phyloP scores from a whole-genome alignment of 1,140 invertebrate genomes.

The Mylabris phalerata region DNA sequence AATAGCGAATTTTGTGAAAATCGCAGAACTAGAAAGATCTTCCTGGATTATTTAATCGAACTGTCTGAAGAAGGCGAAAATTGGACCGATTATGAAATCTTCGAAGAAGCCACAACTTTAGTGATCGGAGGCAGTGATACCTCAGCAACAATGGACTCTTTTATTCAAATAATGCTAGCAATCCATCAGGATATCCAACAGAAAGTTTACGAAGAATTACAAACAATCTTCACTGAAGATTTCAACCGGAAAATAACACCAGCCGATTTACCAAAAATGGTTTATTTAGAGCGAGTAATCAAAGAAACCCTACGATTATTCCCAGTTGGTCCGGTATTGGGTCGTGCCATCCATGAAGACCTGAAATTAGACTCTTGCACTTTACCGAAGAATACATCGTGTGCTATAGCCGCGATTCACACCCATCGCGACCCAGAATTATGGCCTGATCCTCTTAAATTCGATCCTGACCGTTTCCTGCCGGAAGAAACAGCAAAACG shows the following conservation, averaged over 20 bases:
- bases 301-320: constrained; percentile 30
- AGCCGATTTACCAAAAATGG: too few species aligned
- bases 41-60: too few species aligned
- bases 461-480: constrained; percentile 64
- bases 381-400: constrained; percentile 12
- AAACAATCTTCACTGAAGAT: constrained; percentile 45
- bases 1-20: too few species aligned
- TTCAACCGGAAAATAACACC: too few species aligned
- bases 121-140: too few species aligned
- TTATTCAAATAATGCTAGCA: constrained; percentile 27
- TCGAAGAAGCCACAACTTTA: too few species aligned
- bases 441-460: constrained; percentile 57
- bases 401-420: constrained; percentile 15
- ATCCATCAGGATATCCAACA: constrained; percentile 42
- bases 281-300: too few species aligned
- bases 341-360: constrained; percentile 43
- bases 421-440: constrained; percentile 46
- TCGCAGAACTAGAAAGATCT: too few species aligned
- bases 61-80: too few species aligned
- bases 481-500: constrained; percentile 45
- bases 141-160: too few species aligned
- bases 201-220: constrained; percentile 53
- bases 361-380: constrained; percentile 17
- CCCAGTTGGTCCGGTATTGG: constrained; percentile 54
- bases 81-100: too few species aligned